These are phyloP conservation scores for Cantharis rufa DNA, from an alignment of 2,888 invertebrate species.

Conservation along the genomic window DNA sequence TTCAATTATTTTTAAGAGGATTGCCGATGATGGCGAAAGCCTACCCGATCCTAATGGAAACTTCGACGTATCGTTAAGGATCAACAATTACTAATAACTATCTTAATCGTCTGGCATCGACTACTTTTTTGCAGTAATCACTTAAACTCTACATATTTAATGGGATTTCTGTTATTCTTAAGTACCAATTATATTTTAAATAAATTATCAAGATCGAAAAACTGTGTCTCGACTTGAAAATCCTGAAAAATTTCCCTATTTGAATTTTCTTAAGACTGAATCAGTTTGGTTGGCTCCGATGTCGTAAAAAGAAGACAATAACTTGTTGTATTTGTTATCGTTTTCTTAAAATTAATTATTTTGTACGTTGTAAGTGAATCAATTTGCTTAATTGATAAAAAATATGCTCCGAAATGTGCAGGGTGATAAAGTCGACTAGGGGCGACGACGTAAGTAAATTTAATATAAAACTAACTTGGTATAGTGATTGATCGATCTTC, in stretches of 20 bases:
- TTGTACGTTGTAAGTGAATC: conserved; percentile 12
- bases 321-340: too few relatives aligned
- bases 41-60: background rate
- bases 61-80: background rate
- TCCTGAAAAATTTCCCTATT: too few relatives aligned
- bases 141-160: background rate
- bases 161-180: background rate
- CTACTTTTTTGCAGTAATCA: background rate
- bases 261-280: too few relatives aligned
- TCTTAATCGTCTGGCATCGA: background rate
- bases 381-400: conserved; percentile 20
- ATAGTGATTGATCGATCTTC: conserved; percentile 22
- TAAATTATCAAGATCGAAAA: background rate
- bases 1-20: conserved; percentile 4
- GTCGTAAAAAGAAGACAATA: too few relatives aligned
- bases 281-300: too few relatives aligned
- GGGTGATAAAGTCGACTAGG: conserved; percentile 6
- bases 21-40: background rate
- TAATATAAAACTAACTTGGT: conserved; percentile 19
- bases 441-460: conserved; percentile 17
- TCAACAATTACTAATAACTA: background rate
- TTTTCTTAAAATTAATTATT: background rate
- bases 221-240: too few relatives aligned
- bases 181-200: background rate
- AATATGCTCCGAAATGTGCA: background rate